Base-by-base conservation (phyloP, 1,140 invertebrate species). In the Aradophagus sp. region DNA sequence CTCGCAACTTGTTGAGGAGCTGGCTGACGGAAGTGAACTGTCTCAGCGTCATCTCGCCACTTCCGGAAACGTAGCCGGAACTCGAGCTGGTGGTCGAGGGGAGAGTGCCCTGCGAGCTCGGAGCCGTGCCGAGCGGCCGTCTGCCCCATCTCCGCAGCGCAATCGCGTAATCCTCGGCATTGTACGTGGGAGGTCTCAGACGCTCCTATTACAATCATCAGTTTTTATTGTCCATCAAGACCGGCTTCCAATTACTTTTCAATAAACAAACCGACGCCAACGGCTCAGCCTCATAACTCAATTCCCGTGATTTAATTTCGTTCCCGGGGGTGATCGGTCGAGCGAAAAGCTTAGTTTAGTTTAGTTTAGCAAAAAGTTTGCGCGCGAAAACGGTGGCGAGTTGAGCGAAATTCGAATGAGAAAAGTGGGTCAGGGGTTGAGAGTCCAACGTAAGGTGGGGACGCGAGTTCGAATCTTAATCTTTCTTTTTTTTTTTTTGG, bases 21-120 rank as follows among this genome's bases (percentile, higher is more conserved):
- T 97, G 94, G 20, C 93, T 93, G 41, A 95, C 90, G 16, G 92
- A 92, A 19, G 91, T 90, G 80, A 96, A 95, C 81, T 96, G 93
- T 38, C 92, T 88, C 20, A 96, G 85, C 11, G 91, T 93, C 94
- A 96, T 95, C 80, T 96, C 94, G 36, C 89, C 90, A 27, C 89
- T 89, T 75, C 79, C 82, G 47, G 84, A 83, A 45, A 80, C 82
- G 45, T 84, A 85, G 53, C 81, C 80, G 73, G 83, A 84, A 78
- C 82, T 83, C 13, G 83, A 74, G 84, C 87, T 69, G 78, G 87
- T 79, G 80, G 87, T 80, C 77, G 87, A 78, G 77, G 85, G 84
- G 55, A 86, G 58, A 23, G 84, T 86, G 29, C 80, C 78, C 5
- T 83, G 83, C 7, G 78, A 78, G 41, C 82, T 79, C 36, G 81